Evolutionary conservation across 2,113 vertebrate genomes (phyloP).

Genomic region (Pithys albifrons): DNA sequence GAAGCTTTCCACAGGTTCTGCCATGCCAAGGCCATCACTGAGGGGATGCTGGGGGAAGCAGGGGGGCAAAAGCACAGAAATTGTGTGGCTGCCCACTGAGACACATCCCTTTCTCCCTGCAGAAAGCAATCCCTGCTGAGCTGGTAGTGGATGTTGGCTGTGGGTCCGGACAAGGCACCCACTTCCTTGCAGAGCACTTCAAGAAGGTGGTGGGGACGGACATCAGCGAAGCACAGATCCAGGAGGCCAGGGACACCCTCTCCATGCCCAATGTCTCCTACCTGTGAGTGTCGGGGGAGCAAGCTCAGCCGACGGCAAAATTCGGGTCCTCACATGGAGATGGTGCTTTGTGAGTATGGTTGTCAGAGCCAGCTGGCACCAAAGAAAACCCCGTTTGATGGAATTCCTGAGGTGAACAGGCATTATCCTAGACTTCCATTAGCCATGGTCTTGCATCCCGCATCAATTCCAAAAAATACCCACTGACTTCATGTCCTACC

Average conservation of each 20-base stretch:
- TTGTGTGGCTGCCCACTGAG: neutral
- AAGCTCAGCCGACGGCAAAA: neutral
- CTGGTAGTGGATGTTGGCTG: slow-evolving; percentile 85
- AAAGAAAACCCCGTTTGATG: neutral
- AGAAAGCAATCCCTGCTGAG: slow-evolving; percentile 64
- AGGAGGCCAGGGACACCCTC: slow-evolving; percentile 62
- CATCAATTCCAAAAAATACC: accelerated
- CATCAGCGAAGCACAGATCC: slow-evolving; percentile 81
- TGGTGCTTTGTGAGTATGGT: neutral
- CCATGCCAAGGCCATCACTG: accelerated
- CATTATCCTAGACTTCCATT: neutral
- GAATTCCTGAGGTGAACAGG: neutral
- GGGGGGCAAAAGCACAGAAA: neutral
- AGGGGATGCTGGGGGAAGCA: neutral
- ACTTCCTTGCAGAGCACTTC: slow-evolving; percentile 76
- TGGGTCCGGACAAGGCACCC: slow-evolving; percentile 82
- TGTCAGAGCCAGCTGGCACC: neutral
- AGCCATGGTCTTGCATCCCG: neutral
- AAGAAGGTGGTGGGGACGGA: slow-evolving; percentile 79
- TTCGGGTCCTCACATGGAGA: accelerated
- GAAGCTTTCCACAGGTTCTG: neutral
- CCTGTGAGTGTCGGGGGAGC: slow-evolving; percentile 62
- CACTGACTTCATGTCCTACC: accelerated
- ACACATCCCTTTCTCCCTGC: accelerated
- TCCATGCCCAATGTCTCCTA: slow-evolving; percentile 75